phyloP scores from a whole-genome alignment of 2,113 vertebrate species.

The Zosterops pallidus region DNA sequence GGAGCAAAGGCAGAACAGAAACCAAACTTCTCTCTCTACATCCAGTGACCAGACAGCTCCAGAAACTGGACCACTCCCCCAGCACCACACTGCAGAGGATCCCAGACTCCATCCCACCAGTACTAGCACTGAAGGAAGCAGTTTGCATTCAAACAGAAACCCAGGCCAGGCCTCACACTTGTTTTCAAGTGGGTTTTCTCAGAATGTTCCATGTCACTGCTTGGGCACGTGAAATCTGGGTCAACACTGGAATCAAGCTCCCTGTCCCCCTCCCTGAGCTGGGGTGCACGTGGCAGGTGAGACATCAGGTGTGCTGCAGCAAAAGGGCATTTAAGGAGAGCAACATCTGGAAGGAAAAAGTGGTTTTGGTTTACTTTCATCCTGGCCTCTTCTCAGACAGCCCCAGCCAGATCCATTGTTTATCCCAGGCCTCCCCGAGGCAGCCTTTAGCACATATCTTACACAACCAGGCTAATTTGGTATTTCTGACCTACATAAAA shows the following conservation, averaged over 20 bases:
- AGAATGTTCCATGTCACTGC: neutral
- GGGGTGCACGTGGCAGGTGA: neutral
- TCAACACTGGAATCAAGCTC: neutral
- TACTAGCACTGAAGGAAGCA: neutral
- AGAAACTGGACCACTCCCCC: neutral
- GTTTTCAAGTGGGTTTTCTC: neutral
- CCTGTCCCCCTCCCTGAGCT: neutral
- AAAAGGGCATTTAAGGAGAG: neutral
- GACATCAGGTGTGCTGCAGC: neutral
- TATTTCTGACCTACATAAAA: slow-evolving; percentile 53
- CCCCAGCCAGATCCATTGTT: slow-evolving; percentile 4
- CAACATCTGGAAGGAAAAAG: neutral
- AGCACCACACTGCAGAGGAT: neutral
- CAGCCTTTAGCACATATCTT: slow-evolving; percentile 24
- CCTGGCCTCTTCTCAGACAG: neutral
- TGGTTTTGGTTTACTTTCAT: neutral
- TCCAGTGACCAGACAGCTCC: neutral
- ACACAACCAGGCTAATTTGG: slow-evolving; percentile 32
- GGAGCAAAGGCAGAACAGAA: neutral
- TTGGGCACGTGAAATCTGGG: neutral
- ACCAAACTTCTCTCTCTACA: neutral
- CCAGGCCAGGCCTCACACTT: neutral
- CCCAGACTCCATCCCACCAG: neutral
- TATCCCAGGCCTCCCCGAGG: neutral
- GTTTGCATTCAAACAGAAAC: neutral